These are phyloP conservation scores for Pollenia angustigena DNA, from an alignment of 2,888 invertebrate species.

Conservation along the genomic window DNA sequence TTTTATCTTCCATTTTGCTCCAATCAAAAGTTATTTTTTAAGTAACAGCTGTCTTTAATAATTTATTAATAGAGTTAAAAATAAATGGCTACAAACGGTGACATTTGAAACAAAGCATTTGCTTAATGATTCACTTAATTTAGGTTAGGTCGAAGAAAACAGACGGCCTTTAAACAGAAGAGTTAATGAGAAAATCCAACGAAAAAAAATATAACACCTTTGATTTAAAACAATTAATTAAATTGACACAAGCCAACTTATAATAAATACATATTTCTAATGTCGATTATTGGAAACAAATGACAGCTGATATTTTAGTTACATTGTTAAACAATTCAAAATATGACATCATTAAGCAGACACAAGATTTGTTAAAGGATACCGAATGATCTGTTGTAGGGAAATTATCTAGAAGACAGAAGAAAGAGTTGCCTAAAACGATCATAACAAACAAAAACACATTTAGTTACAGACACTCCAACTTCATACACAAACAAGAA, in stretches of 20 bases:
- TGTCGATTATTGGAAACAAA: conserved; percentile 12
- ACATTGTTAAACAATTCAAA: conserved; percentile 26
- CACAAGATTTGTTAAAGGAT: neutral
- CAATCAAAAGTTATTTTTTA: conserved; percentile 15
- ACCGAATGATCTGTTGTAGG: neutral
- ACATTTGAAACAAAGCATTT: conserved; percentile 21
- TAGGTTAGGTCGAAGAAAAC: conserved; percentile 26
- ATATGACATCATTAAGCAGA: conserved; percentile 42
- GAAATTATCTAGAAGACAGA: conserved; percentile 34
- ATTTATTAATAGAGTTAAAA: conserved; percentile 47
- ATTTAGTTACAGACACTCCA: conserved; percentile 18
- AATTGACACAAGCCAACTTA: conserved; percentile 50
- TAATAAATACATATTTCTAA: neutral
- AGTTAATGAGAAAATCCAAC: conserved; percentile 33
- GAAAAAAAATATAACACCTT: conserved; percentile 55
- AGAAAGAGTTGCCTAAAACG: conserved; percentile 51
- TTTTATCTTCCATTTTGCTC: neutral
- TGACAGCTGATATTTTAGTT: conserved; percentile 54
- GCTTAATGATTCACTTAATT: conserved; percentile 48
- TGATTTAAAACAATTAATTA: conserved; percentile 57
- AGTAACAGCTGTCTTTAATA: conserved; percentile 51
- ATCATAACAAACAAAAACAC: conserved; percentile 49
- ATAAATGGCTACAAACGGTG: conserved; percentile 20
- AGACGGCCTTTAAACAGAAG: conserved; percentile 28
- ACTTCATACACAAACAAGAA: conserved; percentile 1